Base-by-base conservation (phyloP, 2,113 vertebrate genomes). In the Pteruthius melanotis region DNA sequence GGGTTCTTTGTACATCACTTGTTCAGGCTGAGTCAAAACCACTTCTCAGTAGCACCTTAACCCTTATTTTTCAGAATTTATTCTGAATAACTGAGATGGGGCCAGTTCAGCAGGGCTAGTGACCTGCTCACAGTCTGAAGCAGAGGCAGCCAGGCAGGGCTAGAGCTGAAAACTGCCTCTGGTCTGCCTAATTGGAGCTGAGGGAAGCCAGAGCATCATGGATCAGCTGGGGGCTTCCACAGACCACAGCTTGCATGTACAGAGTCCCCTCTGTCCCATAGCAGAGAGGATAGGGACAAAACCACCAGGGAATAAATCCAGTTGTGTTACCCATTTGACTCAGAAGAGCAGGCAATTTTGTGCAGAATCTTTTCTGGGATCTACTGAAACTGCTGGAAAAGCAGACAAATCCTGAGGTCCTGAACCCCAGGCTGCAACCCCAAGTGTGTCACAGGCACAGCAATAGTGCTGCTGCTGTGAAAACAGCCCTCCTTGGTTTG, bases 401-500 rank as follows among this genome's bases (percentile, higher is more conserved):
- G 24, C 47, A 42, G 52, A 28, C 15, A 40, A n/a, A 82, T 9
- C 6, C 31, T 13, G 3, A 19, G 39, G 31, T 40, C 31, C 45
- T 69, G 68, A 7, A 17, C 35, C 18, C 18, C 6, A 33, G 15
- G 39, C 81, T 91, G 39, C 53, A 33, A 7, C 47, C 16, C 26
- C 0, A 12, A 49, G 15, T 3, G 44, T 65, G 6, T 26, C 7
- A 1, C 54, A 68, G 39, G 37, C 24, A 3, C 68, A 74, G 24
- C 2, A 7, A 5, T 3, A 4, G 11, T 8, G 57, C 63, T 87
- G 53, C 59, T 31, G 0, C 37, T 1, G 1, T n/a, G 28, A n/a
- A 45, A 83, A 63, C 54, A 77, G 45, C 60, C 53, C 66, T 66
- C 16, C 65, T 40, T 2, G 15, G 11, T 54, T 50, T 80, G 66